These are phyloP conservation scores for Drosophila anomalipes DNA, from an alignment of 2,888 invertebrate genomes.

Conservation along the genomic window DNA sequence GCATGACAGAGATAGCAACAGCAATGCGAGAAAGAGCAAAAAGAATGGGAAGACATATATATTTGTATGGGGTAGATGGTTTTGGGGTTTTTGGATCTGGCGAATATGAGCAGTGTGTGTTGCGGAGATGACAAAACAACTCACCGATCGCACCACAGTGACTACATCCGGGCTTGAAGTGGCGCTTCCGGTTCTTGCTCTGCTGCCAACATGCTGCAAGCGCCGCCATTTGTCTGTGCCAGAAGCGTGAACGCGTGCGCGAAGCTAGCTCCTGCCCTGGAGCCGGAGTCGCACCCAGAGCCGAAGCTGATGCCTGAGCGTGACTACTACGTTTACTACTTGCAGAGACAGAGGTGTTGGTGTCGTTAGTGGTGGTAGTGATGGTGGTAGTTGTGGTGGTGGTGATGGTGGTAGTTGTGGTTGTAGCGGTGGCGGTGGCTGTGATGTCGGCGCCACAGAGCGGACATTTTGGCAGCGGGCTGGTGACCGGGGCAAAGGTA, in stretches of 20 bases:
- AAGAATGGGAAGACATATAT: slow-evolving; percentile 4
- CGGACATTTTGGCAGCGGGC: slow-evolving; percentile 76
- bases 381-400: slow-evolving; percentile 54
- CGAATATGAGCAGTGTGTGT: slow-evolving; percentile 45
- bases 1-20: slow-evolving; percentile 42
- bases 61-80: slow-evolving; percentile 11
- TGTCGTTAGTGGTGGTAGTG: slow-evolving; percentile 49
- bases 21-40: slow-evolving; percentile 35
- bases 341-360: slow-evolving; percentile 56
- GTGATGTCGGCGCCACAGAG: slow-evolving; percentile 77
- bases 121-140: slow-evolving; percentile 80
- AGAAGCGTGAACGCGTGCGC: slow-evolving; percentile 78
- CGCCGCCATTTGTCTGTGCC: slow-evolving; percentile 83
- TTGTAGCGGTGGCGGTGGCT: slow-evolving; percentile 44
- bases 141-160: slow-evolving; percentile 85
- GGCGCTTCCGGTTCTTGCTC: slow-evolving; percentile 78
- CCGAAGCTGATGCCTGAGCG: slow-evolving; percentile 53
- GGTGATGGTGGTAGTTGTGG: slow-evolving; percentile 46
- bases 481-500: slow-evolving; percentile 73
- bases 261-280: slow-evolving; percentile 47
- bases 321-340: slow-evolving; percentile 71
- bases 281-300: slow-evolving; percentile 25
- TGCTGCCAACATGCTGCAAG: slow-evolving; percentile 76
- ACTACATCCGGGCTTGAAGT: slow-evolving; percentile 82
- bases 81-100: slow-evolving; percentile 1